Base-by-base conservation (phyloP, 2,797 vertebrate species). In the Diplodus puntazzo region DNA sequence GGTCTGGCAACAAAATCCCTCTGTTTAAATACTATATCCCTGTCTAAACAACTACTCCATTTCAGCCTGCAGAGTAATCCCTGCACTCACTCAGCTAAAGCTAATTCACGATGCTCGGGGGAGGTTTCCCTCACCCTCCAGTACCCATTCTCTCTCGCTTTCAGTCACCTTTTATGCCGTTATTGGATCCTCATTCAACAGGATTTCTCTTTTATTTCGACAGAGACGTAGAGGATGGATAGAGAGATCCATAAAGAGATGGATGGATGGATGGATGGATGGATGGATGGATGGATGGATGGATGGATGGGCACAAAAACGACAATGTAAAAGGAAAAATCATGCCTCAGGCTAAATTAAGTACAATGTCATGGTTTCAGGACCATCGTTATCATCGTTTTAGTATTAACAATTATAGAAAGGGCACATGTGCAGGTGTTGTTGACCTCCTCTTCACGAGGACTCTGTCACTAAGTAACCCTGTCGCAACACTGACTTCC, bases 1-100 rank as follows among this genome's bases (percentile, higher is more conserved):
- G 49, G 61, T 85, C 86, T 89, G 85, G 81, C 88, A 82, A 65
- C 83, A 80, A 86, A 88, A 89, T 91, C 82, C 73, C 72, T 83
- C 79, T 94, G 90, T 94, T 94, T 92, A 93, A 93, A 93, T 88
- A 87, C 76, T 65, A 90, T 85, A 94, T 94, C 92, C 89, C 82
- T 93, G 84, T 93, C 82, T 87, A 94, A 95, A 95, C 93, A 95
- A 69, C 67, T 78, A 90, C 93, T 92, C 83, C 75, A 88, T 92
- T 89, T 92, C 86, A 90, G 80, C 69, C 59, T 69, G 69, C 80
- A 63, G 72, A 42, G 42, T 95, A 93, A 95, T 94, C 92, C 93
- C 85, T 58, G 79, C 82, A 91, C 90, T 92, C 91, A 88, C 87
- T 93, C 87, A 90, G 77, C 90, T 87, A 87, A 86, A 93, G 83